Conservation (phyloP, 2,888 invertebrate species). For the Drosophila anceps region DNA sequence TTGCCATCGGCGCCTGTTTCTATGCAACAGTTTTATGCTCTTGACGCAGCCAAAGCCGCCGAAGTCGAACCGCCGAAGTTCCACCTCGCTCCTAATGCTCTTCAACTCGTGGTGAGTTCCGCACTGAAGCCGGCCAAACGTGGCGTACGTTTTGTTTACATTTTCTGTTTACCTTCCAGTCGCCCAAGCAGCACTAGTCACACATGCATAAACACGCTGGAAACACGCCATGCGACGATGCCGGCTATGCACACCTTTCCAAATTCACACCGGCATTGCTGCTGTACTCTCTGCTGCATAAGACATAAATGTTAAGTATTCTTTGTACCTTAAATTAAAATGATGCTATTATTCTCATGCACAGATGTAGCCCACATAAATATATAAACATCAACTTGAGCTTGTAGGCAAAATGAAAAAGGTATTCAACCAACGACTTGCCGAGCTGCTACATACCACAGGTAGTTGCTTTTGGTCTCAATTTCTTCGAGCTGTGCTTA, state of each 20-base stretch:
- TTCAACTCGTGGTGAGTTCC: slow-evolving; percentile 52
- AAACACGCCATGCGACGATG: not conserved
- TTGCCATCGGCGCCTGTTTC: slow-evolving; percentile 66
- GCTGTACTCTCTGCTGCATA: not conserved
- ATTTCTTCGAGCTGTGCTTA: too few relatives aligned
- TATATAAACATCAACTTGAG: too few relatives aligned
- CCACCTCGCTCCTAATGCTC: not conserved
- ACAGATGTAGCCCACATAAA: too few relatives aligned
- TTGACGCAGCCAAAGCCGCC: slow-evolving; percentile 15
- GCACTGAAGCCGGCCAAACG: slow-evolving; percentile 55
- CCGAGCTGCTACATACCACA: too few relatives aligned
- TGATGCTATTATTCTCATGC: too few relatives aligned
- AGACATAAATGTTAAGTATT: not conserved
- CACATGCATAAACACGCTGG: slow-evolving; percentile 15
- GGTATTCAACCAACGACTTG: too few relatives aligned
- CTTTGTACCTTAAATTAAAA: too few relatives aligned
- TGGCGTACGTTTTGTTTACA: slow-evolving; percentile 73
- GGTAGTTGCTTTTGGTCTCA: too few relatives aligned
- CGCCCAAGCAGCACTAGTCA: slow-evolving; percentile 10
- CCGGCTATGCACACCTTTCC: not conserved
- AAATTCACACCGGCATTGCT: not conserved
- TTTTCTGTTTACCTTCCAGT: slow-evolving; percentile 76
- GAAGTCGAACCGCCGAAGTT: slow-evolving; percentile 2
- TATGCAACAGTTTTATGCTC: slow-evolving; percentile 24
- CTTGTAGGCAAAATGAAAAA: too few relatives aligned